These are phyloP conservation scores for Thyatira batis DNA, from an alignment of 2,888 invertebrate species.

Conservation along the genomic window DNA sequence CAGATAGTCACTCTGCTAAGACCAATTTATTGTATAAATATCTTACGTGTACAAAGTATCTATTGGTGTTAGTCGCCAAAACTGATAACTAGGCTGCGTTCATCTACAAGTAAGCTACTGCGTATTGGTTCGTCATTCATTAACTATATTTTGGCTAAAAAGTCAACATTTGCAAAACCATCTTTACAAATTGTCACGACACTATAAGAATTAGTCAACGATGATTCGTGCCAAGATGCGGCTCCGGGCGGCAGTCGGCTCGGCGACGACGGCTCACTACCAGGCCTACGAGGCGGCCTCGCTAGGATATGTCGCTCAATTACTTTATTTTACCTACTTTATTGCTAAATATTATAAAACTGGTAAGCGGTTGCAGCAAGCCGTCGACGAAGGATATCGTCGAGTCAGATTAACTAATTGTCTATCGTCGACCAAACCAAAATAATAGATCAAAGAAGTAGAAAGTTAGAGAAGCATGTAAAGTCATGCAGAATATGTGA, in stretches of 20 bases:
- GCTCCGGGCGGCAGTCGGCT: conserved; percentile 48
- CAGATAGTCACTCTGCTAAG: conserved; percentile 77
- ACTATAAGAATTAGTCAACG: conserved; percentile 80
- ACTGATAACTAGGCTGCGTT: conserved; percentile 79
- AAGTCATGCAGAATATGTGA: conserved; percentile 51
- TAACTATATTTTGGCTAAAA: conserved; percentile 81
- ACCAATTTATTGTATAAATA: conserved; percentile 77
- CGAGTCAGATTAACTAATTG: conserved; percentile 49
- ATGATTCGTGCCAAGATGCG: conserved; percentile 60
- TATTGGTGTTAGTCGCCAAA: conserved; percentile 78
- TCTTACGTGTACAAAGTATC: conserved; percentile 77
- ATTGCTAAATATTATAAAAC: conserved; percentile 49
- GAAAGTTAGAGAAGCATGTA: conserved; percentile 46
- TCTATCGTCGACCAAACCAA: conserved; percentile 42
- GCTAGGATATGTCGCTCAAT: conserved; percentile 74
- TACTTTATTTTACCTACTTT: conserved; percentile 48
- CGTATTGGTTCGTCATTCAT: conserved; percentile 81
- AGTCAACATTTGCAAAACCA: conserved; percentile 81
- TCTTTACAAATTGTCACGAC: conserved; percentile 80
- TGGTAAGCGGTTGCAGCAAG: conserved; percentile 60
- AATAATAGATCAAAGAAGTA: conserved; percentile 41
- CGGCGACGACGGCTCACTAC: conserved; percentile 41
- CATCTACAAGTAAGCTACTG: conserved; percentile 80
- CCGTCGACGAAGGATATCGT: conserved; percentile 38
- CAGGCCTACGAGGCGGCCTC: conserved; percentile 32